Conservation (phyloP, 2,797 vertebrate genomes). For the Florisuga fusca region DNA sequence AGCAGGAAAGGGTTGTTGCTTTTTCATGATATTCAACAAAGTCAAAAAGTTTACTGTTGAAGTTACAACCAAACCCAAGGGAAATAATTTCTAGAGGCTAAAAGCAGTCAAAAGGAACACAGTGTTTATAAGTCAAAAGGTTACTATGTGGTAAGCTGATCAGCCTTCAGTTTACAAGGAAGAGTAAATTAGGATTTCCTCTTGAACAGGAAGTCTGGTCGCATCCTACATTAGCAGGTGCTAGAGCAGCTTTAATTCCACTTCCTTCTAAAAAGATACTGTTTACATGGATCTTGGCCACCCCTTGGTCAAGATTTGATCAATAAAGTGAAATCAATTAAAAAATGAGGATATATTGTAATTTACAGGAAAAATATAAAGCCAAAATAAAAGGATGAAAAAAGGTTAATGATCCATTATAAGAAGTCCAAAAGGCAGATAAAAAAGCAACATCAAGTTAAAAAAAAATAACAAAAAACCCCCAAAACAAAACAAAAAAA, state of each 20-base stretch:
- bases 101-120: constrained; percentile 66
- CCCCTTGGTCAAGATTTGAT: neutral
- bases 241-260: constrained; percentile 62
- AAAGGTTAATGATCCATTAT: neutral
- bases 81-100: constrained; percentile 31
- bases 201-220: constrained; percentile 71
- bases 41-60: neutral
- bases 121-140: constrained; percentile 75
- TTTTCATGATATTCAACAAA: neutral
- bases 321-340: neutral
- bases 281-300: neutral
- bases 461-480: too few species aligned
- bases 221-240: constrained; percentile 75
- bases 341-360: fast-evolving
- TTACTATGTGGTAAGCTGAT: constrained; percentile 72
- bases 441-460: neutral
- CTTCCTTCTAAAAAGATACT: constrained; percentile 68
- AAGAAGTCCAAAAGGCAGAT: neutral
- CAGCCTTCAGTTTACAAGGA: constrained; percentile 69
- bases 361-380: neutral
- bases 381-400: neutral
- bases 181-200: constrained; percentile 78
- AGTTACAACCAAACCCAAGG: neutral
- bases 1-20: neutral
- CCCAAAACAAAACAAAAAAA: too few species aligned